Evolutionary conservation across 1,140 invertebrate genomes (phyloP).

Genomic region (Nasonia giraulti): DNA sequence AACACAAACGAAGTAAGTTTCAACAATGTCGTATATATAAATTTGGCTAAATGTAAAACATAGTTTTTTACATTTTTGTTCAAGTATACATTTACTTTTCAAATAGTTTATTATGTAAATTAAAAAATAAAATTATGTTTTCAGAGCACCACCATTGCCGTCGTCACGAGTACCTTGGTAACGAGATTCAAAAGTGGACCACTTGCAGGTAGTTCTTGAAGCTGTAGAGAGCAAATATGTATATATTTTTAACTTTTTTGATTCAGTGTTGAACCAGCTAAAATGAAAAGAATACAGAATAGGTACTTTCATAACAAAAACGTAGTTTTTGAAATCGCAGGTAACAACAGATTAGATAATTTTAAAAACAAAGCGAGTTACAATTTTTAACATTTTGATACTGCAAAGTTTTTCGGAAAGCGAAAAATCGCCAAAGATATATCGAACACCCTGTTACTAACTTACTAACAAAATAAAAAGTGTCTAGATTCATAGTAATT

Average conservation of each 20-base stretch:
- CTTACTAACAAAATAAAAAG: constrained; percentile 44
- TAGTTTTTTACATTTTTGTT: too few species aligned
- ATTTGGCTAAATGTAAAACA: not conserved
- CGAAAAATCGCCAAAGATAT: constrained; percentile 23
- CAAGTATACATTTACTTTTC: not conserved
- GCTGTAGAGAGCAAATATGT: constrained; percentile 42
- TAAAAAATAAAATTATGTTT: not conserved
- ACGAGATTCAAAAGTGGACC: constrained; percentile 1
- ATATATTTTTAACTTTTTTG: constrained; percentile 47
- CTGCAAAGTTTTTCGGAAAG: constrained; percentile 10
- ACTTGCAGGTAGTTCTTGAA: constrained; percentile 29
- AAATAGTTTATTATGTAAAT: not conserved
- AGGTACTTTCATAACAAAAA: constrained; percentile 11
- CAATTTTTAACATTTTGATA: not conserved
- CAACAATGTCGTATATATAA: not conserved
- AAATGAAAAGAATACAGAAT: constrained; percentile 24
- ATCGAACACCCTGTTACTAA: not conserved
- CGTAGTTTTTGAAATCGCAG: constrained; percentile 27
- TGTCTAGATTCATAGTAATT: constrained; percentile 7
- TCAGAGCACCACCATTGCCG: constrained; percentile 52
- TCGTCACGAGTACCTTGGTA: constrained; percentile 60
- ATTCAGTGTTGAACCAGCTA: constrained; percentile 29
- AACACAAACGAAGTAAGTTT: constrained; percentile 54
- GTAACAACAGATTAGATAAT: not conserved
- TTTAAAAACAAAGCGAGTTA: not conserved